Percentiles rank a stretch among this genome's conserved stretches.
These are phyloP conservation scores for Mycetomoellerius zeteki DNA, from an alignment of 1,140 invertebrate species.

Conservation along the genomic window DNA sequence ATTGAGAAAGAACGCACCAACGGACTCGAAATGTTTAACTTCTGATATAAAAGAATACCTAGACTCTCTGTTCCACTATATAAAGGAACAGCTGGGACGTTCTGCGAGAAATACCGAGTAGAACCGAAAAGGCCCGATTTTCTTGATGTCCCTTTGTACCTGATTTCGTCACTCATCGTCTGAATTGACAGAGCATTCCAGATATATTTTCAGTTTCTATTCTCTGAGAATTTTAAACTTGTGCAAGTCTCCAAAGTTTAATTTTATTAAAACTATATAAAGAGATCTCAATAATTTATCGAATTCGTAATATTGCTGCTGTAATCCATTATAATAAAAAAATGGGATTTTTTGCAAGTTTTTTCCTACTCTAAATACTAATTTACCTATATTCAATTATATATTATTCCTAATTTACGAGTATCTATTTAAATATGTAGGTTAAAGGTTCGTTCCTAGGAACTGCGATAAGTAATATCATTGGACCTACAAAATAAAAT, in stretches of 20 bases:
- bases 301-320: not conserved
- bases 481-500: no score
- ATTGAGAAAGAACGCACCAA: not conserved
- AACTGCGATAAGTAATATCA: no score
- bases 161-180: not conserved
- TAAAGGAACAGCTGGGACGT: slow-evolving; percentile 14
- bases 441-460: no score
- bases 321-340: no score
- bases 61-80: no score
- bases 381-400: no score
- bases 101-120: not conserved
- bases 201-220: not conserved
- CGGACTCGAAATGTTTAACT: not conserved
- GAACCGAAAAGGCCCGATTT: slow-evolving; percentile 26
- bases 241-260: not conserved
- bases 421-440: no score
- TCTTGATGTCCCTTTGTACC: not conserved
- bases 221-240: not conserved
- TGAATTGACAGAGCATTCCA: not conserved
- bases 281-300: not conserved
- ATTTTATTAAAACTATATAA: not conserved
- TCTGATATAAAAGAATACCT: not conserved
- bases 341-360: no score
- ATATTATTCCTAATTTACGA: no score
- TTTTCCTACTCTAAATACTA: no score